Conservation (phyloP, 2,113 vertebrate genomes). For the Melanocharis versteri region DNA sequence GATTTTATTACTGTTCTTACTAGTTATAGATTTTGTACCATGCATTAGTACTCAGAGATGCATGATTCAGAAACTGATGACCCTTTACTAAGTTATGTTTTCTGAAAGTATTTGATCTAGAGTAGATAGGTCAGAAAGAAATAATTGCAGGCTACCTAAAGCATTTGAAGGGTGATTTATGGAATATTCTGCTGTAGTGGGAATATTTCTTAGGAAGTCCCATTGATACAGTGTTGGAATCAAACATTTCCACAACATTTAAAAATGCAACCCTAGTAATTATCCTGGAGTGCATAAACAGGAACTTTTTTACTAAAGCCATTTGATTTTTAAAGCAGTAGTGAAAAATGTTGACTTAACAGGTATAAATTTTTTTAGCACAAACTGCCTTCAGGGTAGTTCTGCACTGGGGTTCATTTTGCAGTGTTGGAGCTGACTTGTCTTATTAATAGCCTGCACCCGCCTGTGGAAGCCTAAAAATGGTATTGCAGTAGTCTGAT, state of each 20-base stretch:
- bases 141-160: not conserved
- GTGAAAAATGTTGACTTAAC: slow-evolving; percentile 20
- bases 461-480: slow-evolving; percentile 61
- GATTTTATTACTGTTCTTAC: not conserved
- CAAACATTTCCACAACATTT: not conserved
- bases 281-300: not conserved
- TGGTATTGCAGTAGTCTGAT: slow-evolving; percentile 52
- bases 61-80: not conserved
- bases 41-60: not conserved
- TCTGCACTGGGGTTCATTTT: slow-evolving; percentile 21
- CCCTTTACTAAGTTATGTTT: not conserved
- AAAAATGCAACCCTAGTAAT: not conserved
- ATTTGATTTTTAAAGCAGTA: not conserved
- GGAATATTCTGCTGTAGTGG: not conserved
- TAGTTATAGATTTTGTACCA: not conserved
- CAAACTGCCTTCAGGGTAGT: slow-evolving; percentile 11
- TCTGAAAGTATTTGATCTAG: not conserved
- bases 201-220: not conserved
- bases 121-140: not conserved
- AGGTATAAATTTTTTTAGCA: not conserved
- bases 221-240: not conserved
- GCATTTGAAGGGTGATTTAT: not conserved
- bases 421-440: slow-evolving; percentile 44
- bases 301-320: slow-evolving; percentile 1
- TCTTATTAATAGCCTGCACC: slow-evolving; percentile 59